Conservation (phyloP, 1,140 invertebrate genomes). For the Drosophila punjabiensis region DNA sequence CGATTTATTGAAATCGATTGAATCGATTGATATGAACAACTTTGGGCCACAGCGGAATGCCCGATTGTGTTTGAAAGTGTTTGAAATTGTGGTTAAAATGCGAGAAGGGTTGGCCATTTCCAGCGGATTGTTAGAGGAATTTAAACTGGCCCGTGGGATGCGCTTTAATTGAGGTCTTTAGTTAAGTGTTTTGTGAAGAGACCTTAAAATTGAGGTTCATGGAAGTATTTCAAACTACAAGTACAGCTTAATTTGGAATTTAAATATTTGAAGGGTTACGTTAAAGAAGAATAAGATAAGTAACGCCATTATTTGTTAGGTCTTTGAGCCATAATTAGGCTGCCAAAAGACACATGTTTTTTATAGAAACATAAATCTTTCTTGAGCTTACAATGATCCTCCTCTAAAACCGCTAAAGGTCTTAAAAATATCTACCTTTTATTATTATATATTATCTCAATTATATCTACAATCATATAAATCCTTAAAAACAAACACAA, state of each 20-base stretch:
- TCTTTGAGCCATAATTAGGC: neutral
- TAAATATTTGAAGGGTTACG: neutral
- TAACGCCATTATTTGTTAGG: neutral
- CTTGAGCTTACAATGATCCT: neutral
- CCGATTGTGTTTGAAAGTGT: slow-evolving; percentile 19
- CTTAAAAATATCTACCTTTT: neutral
- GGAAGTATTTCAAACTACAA: neutral
- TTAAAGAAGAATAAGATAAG: neutral
- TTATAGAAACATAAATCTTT: neutral
- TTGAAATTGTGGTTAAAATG: slow-evolving; percentile 12
- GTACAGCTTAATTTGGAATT: neutral
- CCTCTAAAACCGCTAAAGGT: neutral
- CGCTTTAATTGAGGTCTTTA: neutral
- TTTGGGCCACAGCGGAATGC: slow-evolving; percentile 10
- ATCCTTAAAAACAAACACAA: neutral
- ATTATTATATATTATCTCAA: neutral
- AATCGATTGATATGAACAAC: slow-evolving; percentile 38
- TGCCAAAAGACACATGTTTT: neutral
- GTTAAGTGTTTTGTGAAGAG: no score
- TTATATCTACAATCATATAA: neutral
- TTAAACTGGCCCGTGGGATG: neutral
- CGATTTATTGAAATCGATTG: slow-evolving; percentile 59
- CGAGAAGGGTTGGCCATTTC: slow-evolving; percentile 6
- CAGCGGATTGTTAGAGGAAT: neutral
- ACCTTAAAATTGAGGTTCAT: neutral